Evolutionary conservation across 2,888 invertebrate genomes (phyloP).

Genomic region (Neocrepidodera transversa): DNA sequence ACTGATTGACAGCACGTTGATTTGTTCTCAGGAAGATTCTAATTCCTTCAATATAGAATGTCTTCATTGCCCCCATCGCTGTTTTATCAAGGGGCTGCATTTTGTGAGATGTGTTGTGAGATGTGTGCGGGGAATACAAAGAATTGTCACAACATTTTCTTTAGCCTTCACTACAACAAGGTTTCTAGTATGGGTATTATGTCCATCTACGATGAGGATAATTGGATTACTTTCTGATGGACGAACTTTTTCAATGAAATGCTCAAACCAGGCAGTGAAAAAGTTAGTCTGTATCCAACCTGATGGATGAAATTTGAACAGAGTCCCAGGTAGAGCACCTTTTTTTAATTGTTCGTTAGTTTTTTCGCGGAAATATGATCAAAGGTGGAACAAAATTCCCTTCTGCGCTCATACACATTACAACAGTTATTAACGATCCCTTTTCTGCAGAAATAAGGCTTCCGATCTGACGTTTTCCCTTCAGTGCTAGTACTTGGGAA

Average conservation of each 20-base stretch:
- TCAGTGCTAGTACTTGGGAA: too few species aligned
- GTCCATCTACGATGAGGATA: slow-evolving; percentile 13
- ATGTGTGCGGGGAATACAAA: slow-evolving; percentile 13
- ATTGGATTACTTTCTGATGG: slow-evolving; percentile 18
- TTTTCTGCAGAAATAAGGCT: slow-evolving; percentile 24
- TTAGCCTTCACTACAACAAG: too few species aligned
- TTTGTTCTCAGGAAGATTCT: too few species aligned
- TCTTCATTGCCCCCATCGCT: too few species aligned
- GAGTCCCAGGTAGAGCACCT: slow-evolving; percentile 20
- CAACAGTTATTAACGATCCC: slow-evolving; percentile 21
- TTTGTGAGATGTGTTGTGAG: not conserved
- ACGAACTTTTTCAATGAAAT: too few species aligned
- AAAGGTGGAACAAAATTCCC: too few species aligned
- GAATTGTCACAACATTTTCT: slow-evolving; percentile 17
- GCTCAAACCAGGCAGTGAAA: too few species aligned
- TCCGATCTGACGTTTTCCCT: too few species aligned
- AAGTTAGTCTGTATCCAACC: slow-evolving; percentile 21
- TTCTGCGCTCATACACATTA: slow-evolving; percentile 12
- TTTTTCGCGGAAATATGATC: slow-evolving; percentile 15
- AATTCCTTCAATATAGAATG: too few species aligned
- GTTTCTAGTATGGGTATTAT: too few species aligned
- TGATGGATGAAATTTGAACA: slow-evolving; percentile 10
- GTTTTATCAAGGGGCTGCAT: too few species aligned
- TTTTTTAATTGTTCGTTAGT: slow-evolving; percentile 11
- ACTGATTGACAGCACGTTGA: too few species aligned